These are phyloP conservation scores for Helicoverpa zea DNA, from an alignment of 1,140 invertebrate genomes.

Conservation along the genomic window DNA sequence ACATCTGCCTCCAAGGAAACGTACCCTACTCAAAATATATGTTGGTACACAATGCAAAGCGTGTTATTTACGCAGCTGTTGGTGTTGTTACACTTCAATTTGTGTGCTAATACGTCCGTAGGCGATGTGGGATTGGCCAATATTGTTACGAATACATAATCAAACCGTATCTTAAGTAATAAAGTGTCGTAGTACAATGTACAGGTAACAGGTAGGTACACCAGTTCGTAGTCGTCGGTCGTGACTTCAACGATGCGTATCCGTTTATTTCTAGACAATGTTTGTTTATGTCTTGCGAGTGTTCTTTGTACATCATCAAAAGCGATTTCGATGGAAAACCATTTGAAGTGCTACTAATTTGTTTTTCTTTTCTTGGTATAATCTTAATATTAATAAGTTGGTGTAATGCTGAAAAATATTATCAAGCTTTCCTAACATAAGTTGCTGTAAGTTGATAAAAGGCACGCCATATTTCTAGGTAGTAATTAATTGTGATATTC, in stretches of 20 bases:
- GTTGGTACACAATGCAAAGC: constrained; percentile 34
- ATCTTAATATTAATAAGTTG: background rate
- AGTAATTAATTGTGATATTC: constrained; percentile 25
- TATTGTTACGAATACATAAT: constrained; percentile 33
- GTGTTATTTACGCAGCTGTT: constrained; percentile 55
- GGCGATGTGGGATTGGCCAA: constrained; percentile 23
- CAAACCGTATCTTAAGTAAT: constrained; percentile 25
- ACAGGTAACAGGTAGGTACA: constrained; percentile 28
- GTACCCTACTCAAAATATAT: constrained; percentile 9
- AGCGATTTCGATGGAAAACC: constrained; percentile 42
- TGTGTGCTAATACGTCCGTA: constrained; percentile 52
- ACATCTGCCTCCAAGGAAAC: constrained; percentile 6
- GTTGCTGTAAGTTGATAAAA: background rate
- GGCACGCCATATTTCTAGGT: background rate
- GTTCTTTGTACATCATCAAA: constrained; percentile 60
- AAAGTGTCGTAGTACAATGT: constrained; percentile 16
- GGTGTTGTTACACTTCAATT: constrained; percentile 51
- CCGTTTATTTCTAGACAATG: constrained; percentile 51
- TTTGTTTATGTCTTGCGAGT: constrained; percentile 58
- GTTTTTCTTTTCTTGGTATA: constrained; percentile 11
- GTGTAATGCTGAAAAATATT: too few species aligned
- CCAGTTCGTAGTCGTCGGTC: constrained; percentile 33
- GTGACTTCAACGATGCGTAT: constrained; percentile 40
- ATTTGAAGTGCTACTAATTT: background rate
- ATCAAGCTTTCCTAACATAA: background rate